Conservation (phyloP, 2,888 invertebrate genomes). For the Tipula helvola region DNA sequence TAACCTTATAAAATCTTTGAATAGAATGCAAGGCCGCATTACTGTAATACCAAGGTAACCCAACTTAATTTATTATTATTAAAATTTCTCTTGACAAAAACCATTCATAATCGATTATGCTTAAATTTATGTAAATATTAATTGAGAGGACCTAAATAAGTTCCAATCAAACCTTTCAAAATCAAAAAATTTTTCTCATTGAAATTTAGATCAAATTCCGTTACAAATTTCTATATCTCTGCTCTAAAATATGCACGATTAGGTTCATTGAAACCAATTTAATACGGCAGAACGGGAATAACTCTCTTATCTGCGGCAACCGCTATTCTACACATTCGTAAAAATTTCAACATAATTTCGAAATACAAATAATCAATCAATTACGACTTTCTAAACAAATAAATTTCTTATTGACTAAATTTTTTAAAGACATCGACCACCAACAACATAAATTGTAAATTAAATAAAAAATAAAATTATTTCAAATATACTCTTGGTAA, state of each 20-base stretch:
- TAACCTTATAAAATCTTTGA: too few species aligned
- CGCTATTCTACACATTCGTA: neutral
- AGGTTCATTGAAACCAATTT: neutral
- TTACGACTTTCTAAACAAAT: neutral
- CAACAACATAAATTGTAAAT: neutral
- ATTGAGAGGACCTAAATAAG: too few species aligned
- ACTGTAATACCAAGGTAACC: too few species aligned
- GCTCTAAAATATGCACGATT: neutral
- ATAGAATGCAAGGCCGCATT: too few species aligned
- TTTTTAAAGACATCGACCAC: neutral
- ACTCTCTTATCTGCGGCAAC: neutral
- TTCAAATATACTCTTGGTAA: neutral
- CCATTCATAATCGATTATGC: too few species aligned
- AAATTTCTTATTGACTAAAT: neutral
- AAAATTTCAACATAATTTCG: neutral
- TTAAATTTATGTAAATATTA: too few species aligned
- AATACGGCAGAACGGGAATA: neutral
- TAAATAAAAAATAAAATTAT: neutral
- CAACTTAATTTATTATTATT: too few species aligned
- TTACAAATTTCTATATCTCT: too few species aligned
- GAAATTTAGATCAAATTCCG: too few species aligned
- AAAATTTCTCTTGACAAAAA: too few species aligned
- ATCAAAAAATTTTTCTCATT: too few species aligned
- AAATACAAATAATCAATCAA: neutral
- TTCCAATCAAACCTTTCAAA: too few species aligned